phyloP scores from a whole-genome alignment of 2,888 invertebrate species.

The Muschampia plurimacula region DNA sequence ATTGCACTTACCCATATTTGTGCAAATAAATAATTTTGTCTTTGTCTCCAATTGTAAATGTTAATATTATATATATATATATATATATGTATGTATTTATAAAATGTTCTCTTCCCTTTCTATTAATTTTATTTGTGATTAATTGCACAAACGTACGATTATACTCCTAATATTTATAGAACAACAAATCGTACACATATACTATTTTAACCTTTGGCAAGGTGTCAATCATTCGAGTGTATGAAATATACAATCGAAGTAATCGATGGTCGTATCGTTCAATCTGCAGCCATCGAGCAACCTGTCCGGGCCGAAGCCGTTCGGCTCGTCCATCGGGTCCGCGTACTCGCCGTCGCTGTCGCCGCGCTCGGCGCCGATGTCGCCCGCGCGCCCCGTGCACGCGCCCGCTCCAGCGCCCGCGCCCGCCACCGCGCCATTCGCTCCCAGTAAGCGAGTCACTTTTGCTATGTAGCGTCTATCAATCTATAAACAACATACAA shows the following conservation, averaged over 20 bases:
- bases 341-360: constrained; percentile 79
- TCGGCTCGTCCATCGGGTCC: constrained; percentile 86
- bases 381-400: constrained; percentile 73
- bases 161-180: background rate
- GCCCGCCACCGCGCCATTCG: constrained; percentile 60
- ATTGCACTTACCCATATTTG: too few relatives aligned
- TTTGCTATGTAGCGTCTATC: constrained; percentile 69
- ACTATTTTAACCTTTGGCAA: constrained; percentile 12
- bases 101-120: background rate
- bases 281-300: constrained; percentile 77
- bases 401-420: constrained; percentile 49
- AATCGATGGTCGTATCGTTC: background rate
- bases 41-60: too few relatives aligned
- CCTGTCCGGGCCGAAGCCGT: constrained; percentile 87
- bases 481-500: too few relatives aligned
- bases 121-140: background rate
- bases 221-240: constrained; percentile 16
- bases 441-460: constrained; percentile 84
- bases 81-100: too few relatives aligned
- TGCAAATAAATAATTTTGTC: too few relatives aligned
- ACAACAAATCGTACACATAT: background rate
- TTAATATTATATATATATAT: too few relatives aligned
- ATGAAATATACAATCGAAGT: background rate
- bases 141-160: background rate
- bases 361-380: constrained; percentile 81